A percentile compares a stretch with the other conserved stretches of the same genome.
These are phyloP conservation scores for Paguma larvata DNA, from an alignment of 2,797 vertebrate species.

Conservation along the genomic window DNA sequence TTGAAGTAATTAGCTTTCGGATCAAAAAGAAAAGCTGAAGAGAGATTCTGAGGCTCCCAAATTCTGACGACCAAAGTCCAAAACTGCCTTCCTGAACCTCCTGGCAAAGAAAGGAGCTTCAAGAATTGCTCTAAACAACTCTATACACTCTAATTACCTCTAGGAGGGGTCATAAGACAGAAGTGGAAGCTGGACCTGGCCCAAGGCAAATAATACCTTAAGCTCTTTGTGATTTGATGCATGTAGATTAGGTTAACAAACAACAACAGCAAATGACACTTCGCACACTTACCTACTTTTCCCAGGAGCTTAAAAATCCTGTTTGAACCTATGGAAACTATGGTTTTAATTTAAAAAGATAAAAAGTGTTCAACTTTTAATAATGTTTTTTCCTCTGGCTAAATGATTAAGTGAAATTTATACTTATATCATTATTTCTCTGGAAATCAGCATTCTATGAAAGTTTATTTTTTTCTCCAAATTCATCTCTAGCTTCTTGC, in stretches of 20 bases:
- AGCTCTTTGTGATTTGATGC: slow-evolving; percentile 56
- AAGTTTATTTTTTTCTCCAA: not conserved
- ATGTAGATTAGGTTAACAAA: slow-evolving; percentile 60
- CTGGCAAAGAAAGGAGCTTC: not conserved
- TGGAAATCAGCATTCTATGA: not conserved
- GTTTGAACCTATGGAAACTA: slow-evolving; percentile 25
- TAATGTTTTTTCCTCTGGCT: not conserved
- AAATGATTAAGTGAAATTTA: not conserved
- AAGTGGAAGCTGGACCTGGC: not conserved
- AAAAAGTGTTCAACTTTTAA: slow-evolving; percentile 24
- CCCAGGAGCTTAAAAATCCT: not conserved
- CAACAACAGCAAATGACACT: not conserved
- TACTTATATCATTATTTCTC: not conserved
- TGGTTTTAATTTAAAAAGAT: slow-evolving; percentile 41
- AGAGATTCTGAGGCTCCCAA: not conserved
- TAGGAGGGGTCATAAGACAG: not conserved
- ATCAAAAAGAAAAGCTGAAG: slow-evolving; percentile 16
- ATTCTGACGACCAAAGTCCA: not conserved
- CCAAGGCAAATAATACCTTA: slow-evolving; percentile 61
- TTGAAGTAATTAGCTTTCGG: not conserved
- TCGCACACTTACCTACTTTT: slow-evolving; percentile 53
- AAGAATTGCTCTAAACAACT: not conserved
- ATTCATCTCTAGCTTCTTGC: not conserved
- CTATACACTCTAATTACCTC: slow-evolving; percentile 14
- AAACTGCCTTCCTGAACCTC: not conserved